Conservation (phyloP, 2,888 invertebrate species). For the Barypeithes pellucidus region DNA sequence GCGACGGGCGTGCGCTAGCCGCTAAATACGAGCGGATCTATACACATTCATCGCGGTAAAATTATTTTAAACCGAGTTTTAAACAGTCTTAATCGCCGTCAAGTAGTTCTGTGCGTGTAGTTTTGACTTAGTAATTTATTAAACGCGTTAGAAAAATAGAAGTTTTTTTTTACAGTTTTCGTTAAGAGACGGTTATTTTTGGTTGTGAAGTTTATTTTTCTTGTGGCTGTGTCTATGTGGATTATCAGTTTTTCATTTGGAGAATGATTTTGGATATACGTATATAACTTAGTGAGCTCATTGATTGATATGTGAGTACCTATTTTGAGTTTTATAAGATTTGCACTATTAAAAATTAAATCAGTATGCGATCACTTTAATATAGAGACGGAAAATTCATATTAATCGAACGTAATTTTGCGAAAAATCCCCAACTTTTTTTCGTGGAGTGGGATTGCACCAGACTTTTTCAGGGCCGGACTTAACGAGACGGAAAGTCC, state of each 20-base stretch:
- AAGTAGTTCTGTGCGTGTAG: slow-evolving; percentile 45
- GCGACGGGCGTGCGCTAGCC: slow-evolving; percentile 39
- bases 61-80: slow-evolving; percentile 50
- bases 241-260: not conserved
- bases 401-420: too few relatives aligned
- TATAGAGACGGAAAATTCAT: too few relatives aligned
- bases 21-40: slow-evolving; percentile 28
- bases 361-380: too few relatives aligned
- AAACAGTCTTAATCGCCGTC: slow-evolving; percentile 43
- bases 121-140: slow-evolving; percentile 32
- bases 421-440: too few relatives aligned
- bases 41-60: slow-evolving; percentile 30
- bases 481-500: too few relatives aligned
- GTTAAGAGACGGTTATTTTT: not conserved
- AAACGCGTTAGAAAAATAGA: slow-evolving; percentile 7
- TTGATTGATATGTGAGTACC: slow-evolving; percentile 9
- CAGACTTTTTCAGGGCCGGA: too few relatives aligned
- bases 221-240: slow-evolving; percentile 12
- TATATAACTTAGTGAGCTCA: not conserved
- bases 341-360: too few relatives aligned
- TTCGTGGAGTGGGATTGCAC: too few relatives aligned
- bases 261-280: not conserved
- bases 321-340: slow-evolving; percentile 8
- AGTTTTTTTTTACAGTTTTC: not conserved
- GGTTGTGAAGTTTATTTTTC: slow-evolving; percentile 17